Evolutionary conservation across 1,140 invertebrate species (phyloP).

Genomic region (Ylistrum balloti): DNA sequence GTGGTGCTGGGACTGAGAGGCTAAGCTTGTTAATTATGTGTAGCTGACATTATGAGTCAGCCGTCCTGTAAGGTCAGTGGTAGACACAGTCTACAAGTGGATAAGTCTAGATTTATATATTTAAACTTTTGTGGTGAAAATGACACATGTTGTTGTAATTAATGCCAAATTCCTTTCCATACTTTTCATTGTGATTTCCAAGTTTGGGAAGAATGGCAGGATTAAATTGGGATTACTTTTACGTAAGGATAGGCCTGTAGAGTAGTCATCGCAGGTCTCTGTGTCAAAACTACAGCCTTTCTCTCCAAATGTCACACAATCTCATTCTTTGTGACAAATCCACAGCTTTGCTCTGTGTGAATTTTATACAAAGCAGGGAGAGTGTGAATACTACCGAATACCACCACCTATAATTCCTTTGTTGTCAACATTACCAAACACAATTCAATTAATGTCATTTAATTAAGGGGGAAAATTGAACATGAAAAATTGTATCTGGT

Average conservation of each 20-base stretch:
- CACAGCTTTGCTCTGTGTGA: neutral
- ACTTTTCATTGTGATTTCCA: neutral
- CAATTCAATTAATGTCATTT: constrained; percentile 25
- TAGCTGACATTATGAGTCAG: neutral
- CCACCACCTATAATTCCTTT: neutral
- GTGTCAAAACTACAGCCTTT: neutral
- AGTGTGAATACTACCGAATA: neutral
- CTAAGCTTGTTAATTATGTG: neutral
- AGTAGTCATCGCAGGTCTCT: neutral
- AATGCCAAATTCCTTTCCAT: neutral
- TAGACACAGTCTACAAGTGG: neutral
- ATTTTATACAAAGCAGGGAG: neutral
- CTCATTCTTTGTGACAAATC: neutral
- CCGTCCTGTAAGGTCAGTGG: neutral
- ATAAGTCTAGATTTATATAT: neutral
- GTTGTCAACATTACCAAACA: neutral
- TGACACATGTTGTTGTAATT: constrained; percentile 12
- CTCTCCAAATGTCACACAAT: neutral
- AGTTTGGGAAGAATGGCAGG: neutral
- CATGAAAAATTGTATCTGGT: neutral
- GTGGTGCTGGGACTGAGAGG: neutral
- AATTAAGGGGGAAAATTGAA: neutral
- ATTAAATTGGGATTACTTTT: constrained; percentile 14
- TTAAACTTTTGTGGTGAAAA: constrained; percentile 26
- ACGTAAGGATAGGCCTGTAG: constrained; percentile 1